Evolutionary conservation across 1,140 invertebrate species (phyloP), one percentile per base, ranked within the genome.

Genomic region (Eueides isabella): DNA sequence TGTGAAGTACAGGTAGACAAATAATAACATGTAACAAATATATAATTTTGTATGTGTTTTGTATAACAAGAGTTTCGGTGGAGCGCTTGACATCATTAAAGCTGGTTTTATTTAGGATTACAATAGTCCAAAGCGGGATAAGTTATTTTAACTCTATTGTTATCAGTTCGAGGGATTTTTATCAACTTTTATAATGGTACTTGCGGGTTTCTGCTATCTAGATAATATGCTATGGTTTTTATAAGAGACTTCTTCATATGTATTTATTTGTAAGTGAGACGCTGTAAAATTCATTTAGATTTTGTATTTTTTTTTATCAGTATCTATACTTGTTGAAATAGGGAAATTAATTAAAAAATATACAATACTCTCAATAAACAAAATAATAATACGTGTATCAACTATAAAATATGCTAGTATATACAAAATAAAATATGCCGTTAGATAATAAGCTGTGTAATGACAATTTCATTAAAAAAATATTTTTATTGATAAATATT

Each of bases 21-120:
- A 26, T 23, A 26, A 11, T 44, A 44, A 44, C n/a, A 5, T 44
- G 41, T 44, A 19, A 19, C 41, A 44, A 2, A 55, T 55, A 26
- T 55, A 55, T 11, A 55, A 44, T 44, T 44, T 44, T 44, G 16
- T 44, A 7, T 44, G 16, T 44, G n/a, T 66, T 68, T 67, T 44
- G 38, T 44, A 67, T 67, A 6, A 62, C 31, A 26, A 61, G 67
- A 33, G 67, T 33, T 41, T 70, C 31, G 31, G 29, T 23, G 67
- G 14, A 69, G 28, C 68, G 61, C 33, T 70, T 63, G 68, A 63
- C 68, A 70, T 70, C 68, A 70, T 70, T 70, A 70, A 70, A 70
- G 19, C 55, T 70, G 61, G 33, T 70, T 70, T 70, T 70, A 70
- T 70, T 70, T 63, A 61, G 55, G 30, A 70, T 70, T 63, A 70